A percentile compares a stretch with the other conserved stretches of the same genome.
Conservation (phyloP, 2,113 vertebrate genomes). For the Calyptomena viridis region DNA sequence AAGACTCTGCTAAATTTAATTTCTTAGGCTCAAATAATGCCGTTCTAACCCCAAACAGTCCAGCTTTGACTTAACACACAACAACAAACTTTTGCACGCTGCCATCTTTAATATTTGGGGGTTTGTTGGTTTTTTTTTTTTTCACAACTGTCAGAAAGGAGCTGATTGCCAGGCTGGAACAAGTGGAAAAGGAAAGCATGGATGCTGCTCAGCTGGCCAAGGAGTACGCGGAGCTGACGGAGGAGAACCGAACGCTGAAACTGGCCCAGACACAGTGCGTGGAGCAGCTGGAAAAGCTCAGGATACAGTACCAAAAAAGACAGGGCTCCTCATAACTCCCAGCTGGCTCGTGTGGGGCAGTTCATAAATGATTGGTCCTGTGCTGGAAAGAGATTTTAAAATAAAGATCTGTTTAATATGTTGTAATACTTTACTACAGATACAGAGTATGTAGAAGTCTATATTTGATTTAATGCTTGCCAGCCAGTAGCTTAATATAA, state of each 20-base stretch:
- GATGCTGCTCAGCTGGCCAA: conserved; percentile 87
- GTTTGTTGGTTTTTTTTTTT: not conserved
- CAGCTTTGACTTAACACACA: not conserved
- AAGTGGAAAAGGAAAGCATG: conserved; percentile 86
- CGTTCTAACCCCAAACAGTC: not conserved
- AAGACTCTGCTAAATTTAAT: not conserved
- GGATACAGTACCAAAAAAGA: conserved; percentile 83
- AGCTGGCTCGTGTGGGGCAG: not conserved
- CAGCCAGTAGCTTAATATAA: conserved; percentile 63
- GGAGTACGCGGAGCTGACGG: conserved; percentile 87
- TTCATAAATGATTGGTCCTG: conserved; percentile 6
- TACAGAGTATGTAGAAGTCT: conserved; percentile 54
- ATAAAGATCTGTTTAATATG: conserved; percentile 45
- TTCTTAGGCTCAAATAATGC: not conserved
- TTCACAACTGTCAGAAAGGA: conserved; percentile 76
- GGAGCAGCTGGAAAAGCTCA: conserved; percentile 89
- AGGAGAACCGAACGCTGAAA: conserved; percentile 90
- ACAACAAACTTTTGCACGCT: not conserved
- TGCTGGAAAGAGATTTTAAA: conserved; percentile 46
- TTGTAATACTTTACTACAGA: conserved; percentile 56
- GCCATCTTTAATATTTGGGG: not conserved
- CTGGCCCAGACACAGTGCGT: conserved; percentile 86
- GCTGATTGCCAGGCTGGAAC: conserved; percentile 89
- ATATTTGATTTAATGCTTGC: conserved; percentile 64
- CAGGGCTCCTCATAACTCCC: conserved; percentile 89